phyloP scores from a whole-genome alignment of 2,113 vertebrate genomes.

The Mustela lutreola region DNA sequence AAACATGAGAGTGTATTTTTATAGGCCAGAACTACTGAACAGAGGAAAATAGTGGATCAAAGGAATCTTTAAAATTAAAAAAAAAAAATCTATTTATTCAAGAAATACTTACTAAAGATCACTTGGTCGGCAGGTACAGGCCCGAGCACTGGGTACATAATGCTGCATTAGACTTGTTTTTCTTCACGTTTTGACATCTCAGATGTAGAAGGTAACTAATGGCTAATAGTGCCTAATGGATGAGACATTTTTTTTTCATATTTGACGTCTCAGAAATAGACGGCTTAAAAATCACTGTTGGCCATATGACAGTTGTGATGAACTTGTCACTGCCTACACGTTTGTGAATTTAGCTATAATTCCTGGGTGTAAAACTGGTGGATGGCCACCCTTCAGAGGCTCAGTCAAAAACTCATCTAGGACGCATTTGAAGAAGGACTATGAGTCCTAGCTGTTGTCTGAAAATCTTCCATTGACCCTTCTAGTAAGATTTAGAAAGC shows the following conservation, averaged over 20 bases:
- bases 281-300: not conserved
- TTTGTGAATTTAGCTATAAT: not conserved
- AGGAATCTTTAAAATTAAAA: not conserved
- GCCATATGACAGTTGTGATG: not conserved
- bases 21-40: not conserved
- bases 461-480: not conserved
- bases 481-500: not conserved
- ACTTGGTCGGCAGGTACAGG: not conserved
- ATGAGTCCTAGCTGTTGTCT: not conserved
- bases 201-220: not conserved
- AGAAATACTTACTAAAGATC: not conserved
- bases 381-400: not conserved
- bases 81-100: not conserved
- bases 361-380: not conserved
- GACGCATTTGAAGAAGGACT: not conserved
- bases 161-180: not conserved
- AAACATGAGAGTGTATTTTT: conserved; percentile 10
- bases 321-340: not conserved
- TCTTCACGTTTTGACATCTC: not conserved
- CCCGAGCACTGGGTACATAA: not conserved
- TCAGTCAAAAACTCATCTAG: not conserved
- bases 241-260: not conserved
- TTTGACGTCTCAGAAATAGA: not conserved
- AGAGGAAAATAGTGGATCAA: not conserved
- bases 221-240: not conserved